Evolutionary conservation across 2,113 vertebrate species (phyloP), one percentile per base, ranked within the genome.

Genomic region (Carassius carassius): DNA sequence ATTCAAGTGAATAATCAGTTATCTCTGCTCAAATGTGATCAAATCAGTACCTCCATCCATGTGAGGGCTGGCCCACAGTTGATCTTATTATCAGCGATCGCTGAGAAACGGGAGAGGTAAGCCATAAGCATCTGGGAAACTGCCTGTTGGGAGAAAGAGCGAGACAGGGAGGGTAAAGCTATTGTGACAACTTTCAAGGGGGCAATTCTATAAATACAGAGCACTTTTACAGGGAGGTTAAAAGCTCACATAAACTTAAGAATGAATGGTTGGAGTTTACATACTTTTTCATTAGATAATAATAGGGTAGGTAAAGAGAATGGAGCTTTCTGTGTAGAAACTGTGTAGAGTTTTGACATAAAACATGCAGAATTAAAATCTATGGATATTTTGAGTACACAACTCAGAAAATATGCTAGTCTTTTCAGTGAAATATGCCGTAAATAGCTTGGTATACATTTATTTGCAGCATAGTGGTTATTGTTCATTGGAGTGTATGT

Each of bases 21-120:
- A 29, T 54, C 32, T 60, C 47, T 74, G 35, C 75, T 25, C 14
- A 81, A 49, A 75, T 3, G 6, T 47, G 60, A 47, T 37, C 41
- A 72, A 58, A 13, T 23, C 62, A 44, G 78, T 85, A 99, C 98
- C 98, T 99, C 98, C 98, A 99, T 99, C 98, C 98, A 99, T 0
- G 98, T 99, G 90, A 99, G 97, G 44, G 97, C 98, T 17, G 98
- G 98, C 65, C 97, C 98, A 89, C 98, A 99, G 92, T 99, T 99
- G 90, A 99, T 99, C 95, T 99, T 99, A 94, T 99, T 99, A 92
- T 98, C 98, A 69, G 97, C 97, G 6, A 99, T 99, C 83, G 95
- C 94, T 7, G 98, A 99, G 84, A 99, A 96, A 56, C 97, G 97
- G 65, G 97, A 95, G 90, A 99, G 94, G 94, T 99, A 99, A 91